Evolutionary conservation across 2,113 vertebrate genomes (phyloP).

Genomic region (Alligator mississippiensis): DNA sequence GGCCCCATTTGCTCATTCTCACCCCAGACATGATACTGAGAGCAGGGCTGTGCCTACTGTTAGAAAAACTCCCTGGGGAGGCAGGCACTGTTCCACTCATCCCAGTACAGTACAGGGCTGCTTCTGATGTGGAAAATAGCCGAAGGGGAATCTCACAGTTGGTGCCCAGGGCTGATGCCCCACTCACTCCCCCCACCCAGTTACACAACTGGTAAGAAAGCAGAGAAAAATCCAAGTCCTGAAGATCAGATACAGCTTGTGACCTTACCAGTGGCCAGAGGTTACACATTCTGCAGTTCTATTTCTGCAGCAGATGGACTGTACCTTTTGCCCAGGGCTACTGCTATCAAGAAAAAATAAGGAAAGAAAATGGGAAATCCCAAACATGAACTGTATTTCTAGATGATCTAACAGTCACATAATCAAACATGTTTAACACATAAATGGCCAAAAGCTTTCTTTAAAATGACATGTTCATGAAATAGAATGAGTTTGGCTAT

Average conservation of each 20-base stretch:
- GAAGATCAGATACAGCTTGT: neutral
- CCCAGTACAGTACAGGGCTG: no score
- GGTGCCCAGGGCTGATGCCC: no score
- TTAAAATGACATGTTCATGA: neutral
- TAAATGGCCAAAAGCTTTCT: neutral
- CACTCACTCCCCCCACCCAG: no score
- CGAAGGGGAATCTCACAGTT: no score
- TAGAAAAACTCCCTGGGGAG: no score
- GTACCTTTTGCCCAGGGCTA: rapidly evolving
- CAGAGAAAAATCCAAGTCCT: neutral
- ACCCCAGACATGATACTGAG: no score
- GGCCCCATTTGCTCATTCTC: no score
- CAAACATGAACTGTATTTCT: neutral
- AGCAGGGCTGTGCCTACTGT: no score
- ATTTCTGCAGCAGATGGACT: neutral
- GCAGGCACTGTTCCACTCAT: no score
- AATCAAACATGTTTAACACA: neutral
- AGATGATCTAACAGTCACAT: neutral
- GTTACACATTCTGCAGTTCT: neutral
- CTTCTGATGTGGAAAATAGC: no score
- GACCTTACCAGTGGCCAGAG: neutral
- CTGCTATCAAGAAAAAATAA: neutral
- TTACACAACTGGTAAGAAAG: neutral
- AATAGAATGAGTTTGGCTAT: neutral
- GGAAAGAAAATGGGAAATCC: neutral